Conservation (phyloP, 2,888 invertebrate genomes). For the Disparrhopalites patrizii region DNA sequence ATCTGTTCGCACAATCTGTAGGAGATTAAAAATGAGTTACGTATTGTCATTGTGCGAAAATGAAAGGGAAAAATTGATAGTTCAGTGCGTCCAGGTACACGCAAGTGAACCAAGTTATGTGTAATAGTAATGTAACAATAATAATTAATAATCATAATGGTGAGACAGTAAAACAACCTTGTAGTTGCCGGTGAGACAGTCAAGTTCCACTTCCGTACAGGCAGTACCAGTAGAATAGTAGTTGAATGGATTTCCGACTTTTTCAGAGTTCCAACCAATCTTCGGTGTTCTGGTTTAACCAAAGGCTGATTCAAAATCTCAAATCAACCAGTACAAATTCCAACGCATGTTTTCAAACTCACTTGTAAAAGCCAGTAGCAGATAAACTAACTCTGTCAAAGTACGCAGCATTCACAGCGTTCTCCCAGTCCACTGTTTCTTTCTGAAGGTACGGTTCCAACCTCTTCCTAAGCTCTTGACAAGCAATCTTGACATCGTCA, state of each 20-base stretch:
- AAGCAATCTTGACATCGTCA: conserved; percentile 65
- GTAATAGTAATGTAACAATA: background rate
- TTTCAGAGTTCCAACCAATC: conserved; percentile 39
- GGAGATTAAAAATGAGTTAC: background rate
- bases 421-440: conserved; percentile 76
- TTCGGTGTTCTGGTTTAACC: conserved; percentile 38
- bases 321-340: background rate
- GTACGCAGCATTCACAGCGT: conserved; percentile 75
- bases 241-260: conserved; percentile 57
- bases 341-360: conserved; percentile 22
- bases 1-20: conserved; percentile 70
- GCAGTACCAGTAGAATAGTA: conserved; percentile 85
- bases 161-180: conserved; percentile 51
- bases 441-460: conserved; percentile 69
- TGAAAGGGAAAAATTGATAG: too few relatives aligned
- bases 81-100: too few relatives aligned
- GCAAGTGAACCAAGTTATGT: background rate
- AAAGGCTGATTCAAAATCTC: background rate
- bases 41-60: too few relatives aligned
- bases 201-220: conserved; percentile 85
- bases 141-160: background rate
- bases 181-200: conserved; percentile 91
- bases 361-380: conserved; percentile 72
- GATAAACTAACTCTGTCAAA: conserved; percentile 72
- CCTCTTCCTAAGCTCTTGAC: conserved; percentile 66